Base-by-base conservation (phyloP, 2,888 invertebrate species). In the Choreutis nemorana region DNA sequence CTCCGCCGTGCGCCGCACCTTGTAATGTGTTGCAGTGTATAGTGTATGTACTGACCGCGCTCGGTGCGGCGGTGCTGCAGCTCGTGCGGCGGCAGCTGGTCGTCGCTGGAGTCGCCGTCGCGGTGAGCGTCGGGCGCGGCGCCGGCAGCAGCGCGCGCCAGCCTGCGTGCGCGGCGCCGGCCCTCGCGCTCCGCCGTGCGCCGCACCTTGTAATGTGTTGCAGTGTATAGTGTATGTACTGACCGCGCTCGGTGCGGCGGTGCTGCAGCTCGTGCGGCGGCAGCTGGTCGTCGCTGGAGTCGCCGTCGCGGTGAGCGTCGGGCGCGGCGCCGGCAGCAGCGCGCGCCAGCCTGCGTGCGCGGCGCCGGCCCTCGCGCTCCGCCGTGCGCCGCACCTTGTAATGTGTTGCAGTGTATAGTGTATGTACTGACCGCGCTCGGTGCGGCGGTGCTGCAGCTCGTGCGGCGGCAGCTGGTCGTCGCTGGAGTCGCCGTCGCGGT, bases 101-200 rank as follows among this genome's bases (percentile, higher is more conserved):
- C 97, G 59, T 98, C 98, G 46, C 94, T 95, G 26, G 96, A 96
- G 87, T 97, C 89, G 0, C 97, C 97, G 59, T 97, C 97, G 34
- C 91, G 85, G 59, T 97, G 97, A 11, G 64, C 49, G 23, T 62
- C 39, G 9, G 72, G 57, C 14, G 60, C 50, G 25, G 52, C 51
- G 8, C 52, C 43, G 6, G 50, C 52, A 5, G 77, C 68, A 27
- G 78, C 67, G 12, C 82, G 83, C 31, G 85, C 81, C 59, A 95
- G 94, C 18, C 96, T 78, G 7, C 83, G 85, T 48, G 92, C 83
- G 25, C 95, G 77, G 35, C 97, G 82, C 44, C 97, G 77, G 0
- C 96, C 96, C 75, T 96, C 95, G 28, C 96, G 84, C 68, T 96
- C 96, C 2, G 96, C 95, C 8, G 90, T 87, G 36, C 96, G 83